Base-by-base conservation (phyloP, 2,113 vertebrate genomes). In the Lamprologus tigripictilis region DNA sequence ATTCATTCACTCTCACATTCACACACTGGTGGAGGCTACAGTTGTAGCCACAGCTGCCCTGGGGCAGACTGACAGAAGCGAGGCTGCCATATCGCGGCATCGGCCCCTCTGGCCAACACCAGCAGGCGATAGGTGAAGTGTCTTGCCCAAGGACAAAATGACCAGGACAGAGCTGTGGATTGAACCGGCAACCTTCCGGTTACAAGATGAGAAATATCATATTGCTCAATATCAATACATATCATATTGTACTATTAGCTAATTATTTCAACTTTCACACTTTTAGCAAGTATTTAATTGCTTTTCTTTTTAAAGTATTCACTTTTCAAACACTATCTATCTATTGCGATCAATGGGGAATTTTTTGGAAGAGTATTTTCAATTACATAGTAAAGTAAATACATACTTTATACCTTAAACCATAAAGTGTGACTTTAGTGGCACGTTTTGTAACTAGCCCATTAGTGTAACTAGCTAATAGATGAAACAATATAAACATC, bases 171-270 rank as follows among this genome's bases (percentile, higher is more conserved):
- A 57, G 55, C 23, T 16, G 13, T 0, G 55, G 55, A 58, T 58
- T 0, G 0, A 9, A 58, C 55, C 3, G 1, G 13, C 23, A 16
- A 1, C 55, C 23, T 5, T 5, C 1, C 4, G 0, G 55, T 16
- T 58, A 58, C 55, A 58, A 58, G 55, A 58, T 58, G 55, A 57
- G 55, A 0, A 57, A 57, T 57, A 57, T 57, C 1, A 57, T 57
- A 57, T 57, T 57, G 55, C 23, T 5, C 55, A 57, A 16, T 57
- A 28, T 57, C 23, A 57, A 57, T 57, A 57, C 55, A 61, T 61
- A 61, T 31, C 57, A 61, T 31, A 61, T 31, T 54, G 51, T 54
- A 55, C 54, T 55, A 19, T 61, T 33, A 31, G 28, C 57, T 61
- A 33, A 61, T 33, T 61, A 19, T 61, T 61, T 33, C 57, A 31